These are phyloP conservation scores for Lissonota sp. DNA, from an alignment of 2,888 invertebrate species.

Conservation along the genomic window DNA sequence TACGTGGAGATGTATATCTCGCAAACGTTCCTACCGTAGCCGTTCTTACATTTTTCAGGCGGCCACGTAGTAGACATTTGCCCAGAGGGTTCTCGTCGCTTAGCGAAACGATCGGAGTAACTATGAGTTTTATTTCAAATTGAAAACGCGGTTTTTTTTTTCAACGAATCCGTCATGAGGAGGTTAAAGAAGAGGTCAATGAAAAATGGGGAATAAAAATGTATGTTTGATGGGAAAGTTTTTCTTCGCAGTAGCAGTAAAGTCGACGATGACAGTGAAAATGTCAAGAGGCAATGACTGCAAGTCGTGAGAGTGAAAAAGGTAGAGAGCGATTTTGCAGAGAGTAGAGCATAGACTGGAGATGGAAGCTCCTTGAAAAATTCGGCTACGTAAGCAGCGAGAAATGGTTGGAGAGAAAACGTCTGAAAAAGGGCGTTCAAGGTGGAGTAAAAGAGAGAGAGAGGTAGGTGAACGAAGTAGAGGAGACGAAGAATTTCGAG, in stretches of 20 bases:
- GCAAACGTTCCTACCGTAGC: slow-evolving; percentile 43
- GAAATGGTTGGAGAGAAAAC: slow-evolving; percentile 48
- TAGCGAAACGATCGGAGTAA: slow-evolving; percentile 62
- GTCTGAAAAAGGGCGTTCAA: slow-evolving; percentile 39
- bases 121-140: slow-evolving; percentile 37
- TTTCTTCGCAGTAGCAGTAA: slow-evolving; percentile 34
- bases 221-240: slow-evolving; percentile 4
- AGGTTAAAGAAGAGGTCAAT: slow-evolving; percentile 37
- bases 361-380: slow-evolving; percentile 63
- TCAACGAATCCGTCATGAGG: no score
- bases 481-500: slow-evolving; percentile 73
- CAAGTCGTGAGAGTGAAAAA: slow-evolving; percentile 21
- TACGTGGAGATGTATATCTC: slow-evolving; percentile 32
- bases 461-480: slow-evolving; percentile 39
- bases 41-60: slow-evolving; percentile 59
- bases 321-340: slow-evolving; percentile 7
- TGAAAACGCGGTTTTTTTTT: no score
- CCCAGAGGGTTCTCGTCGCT: slow-evolving; percentile 56
- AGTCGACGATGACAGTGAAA: slow-evolving; percentile 38
- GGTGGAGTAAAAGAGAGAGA: slow-evolving; percentile 9
- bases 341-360: slow-evolving; percentile 34
- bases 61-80: slow-evolving; percentile 64
- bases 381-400: slow-evolving; percentile 65
- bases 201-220: slow-evolving; percentile 20
- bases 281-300: slow-evolving; percentile 27